phyloP scores from a whole-genome alignment of 2,888 invertebrate species.

The Tetragonula carbonaria region DNA sequence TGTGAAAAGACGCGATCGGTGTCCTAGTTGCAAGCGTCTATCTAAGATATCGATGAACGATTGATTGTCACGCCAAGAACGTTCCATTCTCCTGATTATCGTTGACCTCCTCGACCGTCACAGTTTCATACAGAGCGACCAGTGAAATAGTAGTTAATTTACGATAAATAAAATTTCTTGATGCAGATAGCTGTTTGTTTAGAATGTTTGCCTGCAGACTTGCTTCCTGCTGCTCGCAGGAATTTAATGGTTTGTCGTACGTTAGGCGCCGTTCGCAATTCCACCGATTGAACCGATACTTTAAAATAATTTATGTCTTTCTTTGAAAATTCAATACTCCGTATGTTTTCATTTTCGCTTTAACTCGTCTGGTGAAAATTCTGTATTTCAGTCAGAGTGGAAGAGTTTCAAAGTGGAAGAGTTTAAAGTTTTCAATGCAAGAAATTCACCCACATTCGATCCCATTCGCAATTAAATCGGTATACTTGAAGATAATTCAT shows the following conservation, averaged over 20 bases:
- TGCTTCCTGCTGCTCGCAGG: neutral
- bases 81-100: conserved; percentile 10
- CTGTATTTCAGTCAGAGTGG: no score
- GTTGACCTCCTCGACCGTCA: neutral
- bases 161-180: neutral
- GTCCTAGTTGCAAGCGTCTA: conserved; percentile 22
- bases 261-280: neutral
- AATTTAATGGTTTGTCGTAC: neutral
- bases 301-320: neutral
- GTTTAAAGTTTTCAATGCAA: no score
- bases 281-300: no score
- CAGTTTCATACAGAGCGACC: neutral
- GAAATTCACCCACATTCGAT: no score
- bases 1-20: neutral
- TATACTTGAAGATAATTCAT: no score
- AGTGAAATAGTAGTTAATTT: neutral
- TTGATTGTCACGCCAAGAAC: conserved; percentile 17
- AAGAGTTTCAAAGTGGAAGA: no score
- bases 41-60: neutral
- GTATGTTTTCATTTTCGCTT: no score
- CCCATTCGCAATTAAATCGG: no score
- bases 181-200: neutral
- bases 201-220: neutral
- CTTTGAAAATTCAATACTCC: no score
- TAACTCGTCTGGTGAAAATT: no score